These are phyloP conservation scores for Rostratula benghalensis DNA, from an alignment of 2,113 vertebrate species.

Conservation along the genomic window DNA sequence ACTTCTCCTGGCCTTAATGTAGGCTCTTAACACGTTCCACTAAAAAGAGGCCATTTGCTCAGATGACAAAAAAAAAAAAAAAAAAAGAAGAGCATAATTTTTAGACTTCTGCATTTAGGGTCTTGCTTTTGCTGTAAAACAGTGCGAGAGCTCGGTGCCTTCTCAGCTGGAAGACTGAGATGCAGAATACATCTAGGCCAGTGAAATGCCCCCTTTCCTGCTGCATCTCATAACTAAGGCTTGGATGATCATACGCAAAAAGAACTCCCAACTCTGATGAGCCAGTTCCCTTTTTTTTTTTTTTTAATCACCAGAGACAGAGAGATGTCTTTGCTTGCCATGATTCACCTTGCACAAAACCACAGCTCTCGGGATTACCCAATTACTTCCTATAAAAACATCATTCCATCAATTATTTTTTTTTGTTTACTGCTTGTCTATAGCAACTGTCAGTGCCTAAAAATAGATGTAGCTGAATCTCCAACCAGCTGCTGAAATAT, in stretches of 20 bases:
- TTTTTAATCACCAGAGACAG: no score
- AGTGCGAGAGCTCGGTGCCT: rapidly evolving
- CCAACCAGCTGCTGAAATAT: not conserved
- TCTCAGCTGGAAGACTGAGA: not conserved
- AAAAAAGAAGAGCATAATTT: not conserved
- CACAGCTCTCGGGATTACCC: not conserved
- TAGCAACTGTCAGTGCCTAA: not conserved
- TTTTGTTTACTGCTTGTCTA: not conserved
- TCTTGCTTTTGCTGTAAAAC: not conserved
- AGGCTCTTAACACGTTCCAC: not conserved
- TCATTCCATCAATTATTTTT: not conserved
- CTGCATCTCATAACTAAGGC: not conserved
- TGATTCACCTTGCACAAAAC: not conserved
- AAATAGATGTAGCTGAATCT: not conserved
- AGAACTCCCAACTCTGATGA: not conserved
- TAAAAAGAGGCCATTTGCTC: not conserved
- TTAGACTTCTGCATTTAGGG: not conserved
- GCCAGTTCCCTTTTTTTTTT: not conserved
- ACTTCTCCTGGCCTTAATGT: not conserved
- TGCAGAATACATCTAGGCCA: not conserved
- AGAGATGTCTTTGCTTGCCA: not conserved
- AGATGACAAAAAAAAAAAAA: not conserved
- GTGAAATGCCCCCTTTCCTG: not conserved
- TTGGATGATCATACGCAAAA: not conserved
- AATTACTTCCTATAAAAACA: not conserved